Conservation (phyloP, 2,888 invertebrate genomes). For the Tipula vernalis region DNA sequence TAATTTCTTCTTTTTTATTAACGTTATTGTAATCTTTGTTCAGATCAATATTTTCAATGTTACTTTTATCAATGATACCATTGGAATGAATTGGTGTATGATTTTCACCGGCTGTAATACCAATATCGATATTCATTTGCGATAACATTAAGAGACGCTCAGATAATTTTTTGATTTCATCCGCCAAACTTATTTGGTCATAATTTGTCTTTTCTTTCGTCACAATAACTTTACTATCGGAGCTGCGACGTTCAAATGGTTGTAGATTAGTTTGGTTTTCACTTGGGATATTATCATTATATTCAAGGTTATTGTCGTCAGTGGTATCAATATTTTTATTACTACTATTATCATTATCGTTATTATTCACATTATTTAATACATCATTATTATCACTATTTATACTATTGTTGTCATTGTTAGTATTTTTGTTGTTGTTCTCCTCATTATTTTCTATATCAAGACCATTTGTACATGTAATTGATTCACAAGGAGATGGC, state of each 20-base stretch:
- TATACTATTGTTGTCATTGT: background rate
- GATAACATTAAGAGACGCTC: conserved; percentile 63
- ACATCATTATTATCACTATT: conserved; percentile 6
- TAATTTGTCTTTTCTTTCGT: conserved; percentile 40
- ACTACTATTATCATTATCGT: conserved; percentile 27
- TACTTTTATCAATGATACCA: background rate
- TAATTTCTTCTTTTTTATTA: background rate
- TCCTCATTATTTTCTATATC: conserved; percentile 4
- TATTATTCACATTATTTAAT: conserved; percentile 8
- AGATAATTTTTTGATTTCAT: conserved; percentile 71
- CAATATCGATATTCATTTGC: conserved; percentile 47
- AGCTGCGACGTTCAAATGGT: conserved; percentile 58
- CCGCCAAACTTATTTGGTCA: conserved; percentile 58
- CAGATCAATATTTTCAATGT: background rate
- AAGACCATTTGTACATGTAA: conserved; percentile 51
- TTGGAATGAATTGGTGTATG: conserved; percentile 26
- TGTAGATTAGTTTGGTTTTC: conserved; percentile 28
- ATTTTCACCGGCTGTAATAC: conserved; percentile 21
- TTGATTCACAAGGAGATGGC: conserved; percentile 66
- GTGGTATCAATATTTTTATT: conserved; percentile 35
- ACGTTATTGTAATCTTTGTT: background rate
- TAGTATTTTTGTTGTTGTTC: background rate
- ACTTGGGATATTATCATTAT: conserved; percentile 23
- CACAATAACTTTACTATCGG: conserved; percentile 60
- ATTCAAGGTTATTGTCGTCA: conserved; percentile 21